Base-by-base conservation (phyloP, 2,888 invertebrate species). In the Pomacea canaliculata region DNA sequence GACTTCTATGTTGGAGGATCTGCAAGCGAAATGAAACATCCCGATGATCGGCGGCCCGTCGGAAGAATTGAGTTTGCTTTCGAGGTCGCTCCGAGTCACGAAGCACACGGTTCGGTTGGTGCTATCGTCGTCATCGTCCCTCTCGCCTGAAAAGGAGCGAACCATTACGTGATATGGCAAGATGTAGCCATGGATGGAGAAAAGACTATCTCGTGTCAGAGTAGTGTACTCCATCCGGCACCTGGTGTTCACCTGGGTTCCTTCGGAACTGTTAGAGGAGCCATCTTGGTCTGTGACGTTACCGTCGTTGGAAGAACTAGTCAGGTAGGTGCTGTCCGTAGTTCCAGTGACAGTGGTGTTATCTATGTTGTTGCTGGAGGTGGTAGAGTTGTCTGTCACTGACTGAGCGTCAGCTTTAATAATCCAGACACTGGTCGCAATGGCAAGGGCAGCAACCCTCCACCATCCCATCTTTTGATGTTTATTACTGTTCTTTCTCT, bases 31-130 rank as follows among this genome's bases (percentile, higher is more conserved):
- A n/a, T 18, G 23, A n/a, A 73, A 73, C 56, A 56, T 7, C 37
- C 9, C 59, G 46, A 73, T 67, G 59, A 59, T 46, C 10, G 66
- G 56, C 1, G 56, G 10, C 27, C 27, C n/a, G 12, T 19, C 4
- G 37, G 73, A 59, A 5, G 65, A 5, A 23, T 73, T 49, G 37
- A 73, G 51, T n/a, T 59, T 67, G 51, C 67, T 73, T 12, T 66
- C 73, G 19, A 73, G 37, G 49, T 73, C 73, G 18, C 46, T 48
- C 1, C 73, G 16, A 27, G 51, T 66, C 51, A 73, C 9, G 67
- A 59, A 73, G 51, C 73, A 73, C 7, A 59, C 12, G 10, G 51
- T 9, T 5, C 67, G 66, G 59, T 19, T 56, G 37, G 37, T 37
- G 37, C 37, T 37, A 8, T 56, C 27, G 7, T 16, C 7, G 18